These are phyloP conservation scores for Crotalus horridus DNA, from an alignment of 2,113 vertebrate species.

Conservation along the genomic window DNA sequence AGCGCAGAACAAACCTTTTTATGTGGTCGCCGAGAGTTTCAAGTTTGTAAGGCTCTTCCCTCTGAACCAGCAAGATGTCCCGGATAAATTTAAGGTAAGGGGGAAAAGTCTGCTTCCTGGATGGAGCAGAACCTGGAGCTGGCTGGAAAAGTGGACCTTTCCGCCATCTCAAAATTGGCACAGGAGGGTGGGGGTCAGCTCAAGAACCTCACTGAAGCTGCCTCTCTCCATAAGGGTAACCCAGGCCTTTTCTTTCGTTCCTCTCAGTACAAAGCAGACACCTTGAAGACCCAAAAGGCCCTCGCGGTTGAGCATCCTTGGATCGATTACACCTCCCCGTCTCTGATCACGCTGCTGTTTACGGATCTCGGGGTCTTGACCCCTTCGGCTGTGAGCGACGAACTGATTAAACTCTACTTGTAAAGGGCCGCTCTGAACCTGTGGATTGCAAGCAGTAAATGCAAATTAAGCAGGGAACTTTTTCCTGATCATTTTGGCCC, in stretches of 20 bases:
- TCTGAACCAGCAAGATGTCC: constrained; percentile 94
- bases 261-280: constrained; percentile 92
- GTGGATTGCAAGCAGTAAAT: neutral
- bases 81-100: constrained; percentile 91
- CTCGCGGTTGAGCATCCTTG: constrained; percentile 88
- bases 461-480: too few relatives aligned
- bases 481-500: too few relatives aligned
- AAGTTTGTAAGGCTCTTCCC: constrained; percentile 97
- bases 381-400: constrained; percentile 93
- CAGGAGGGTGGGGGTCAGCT: neutral
- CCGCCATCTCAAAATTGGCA: neutral
- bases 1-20: constrained; percentile 96
- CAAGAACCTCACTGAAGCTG: neutral
- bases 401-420: constrained; percentile 97
- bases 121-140: neutral
- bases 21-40: constrained; percentile 97
- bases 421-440: constrained; percentile 47
- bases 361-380: constrained; percentile 95
- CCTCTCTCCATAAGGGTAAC: rapidly evolving
- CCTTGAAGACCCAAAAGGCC: constrained; percentile 74
- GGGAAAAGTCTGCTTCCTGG: neutral
- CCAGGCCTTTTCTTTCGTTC: neutral
- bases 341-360: constrained; percentile 91
- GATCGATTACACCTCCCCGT: constrained; percentile 93
- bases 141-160: neutral